A percentile compares a stretch with the other conserved stretches of the same genome.
phyloP scores from a whole-genome alignment of 2,797 vertebrate species.

The Urosaurus nigricauda region DNA sequence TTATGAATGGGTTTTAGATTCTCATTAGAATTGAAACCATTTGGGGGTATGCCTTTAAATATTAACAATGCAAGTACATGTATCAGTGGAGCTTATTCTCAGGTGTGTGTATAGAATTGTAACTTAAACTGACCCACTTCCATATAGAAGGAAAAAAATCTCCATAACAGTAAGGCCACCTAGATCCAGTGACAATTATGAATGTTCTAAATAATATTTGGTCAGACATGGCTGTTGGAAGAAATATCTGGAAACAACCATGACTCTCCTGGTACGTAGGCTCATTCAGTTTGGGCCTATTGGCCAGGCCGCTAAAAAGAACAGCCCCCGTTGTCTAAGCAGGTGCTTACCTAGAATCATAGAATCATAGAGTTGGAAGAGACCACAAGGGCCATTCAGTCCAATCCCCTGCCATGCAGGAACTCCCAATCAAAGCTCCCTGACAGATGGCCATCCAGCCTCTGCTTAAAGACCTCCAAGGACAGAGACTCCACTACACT shows the following conservation, averaged over 20 bases:
- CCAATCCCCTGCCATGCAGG: too few relatives aligned
- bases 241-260: not conserved
- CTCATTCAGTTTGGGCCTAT: too few relatives aligned
- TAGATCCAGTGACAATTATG: not conserved
- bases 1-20: not conserved
- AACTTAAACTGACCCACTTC: not conserved
- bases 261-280: too few relatives aligned
- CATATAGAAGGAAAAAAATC: not conserved
- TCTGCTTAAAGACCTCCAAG: too few relatives aligned
- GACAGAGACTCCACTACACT: too few relatives aligned
- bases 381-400: too few relatives aligned
- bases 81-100: not conserved
- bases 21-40: not conserved
- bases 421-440: too few relatives aligned
- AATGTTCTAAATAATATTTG: not conserved
- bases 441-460: too few relatives aligned
- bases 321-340: too few relatives aligned
- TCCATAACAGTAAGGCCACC: not conserved
- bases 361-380: too few relatives aligned
- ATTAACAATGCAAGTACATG: not conserved
- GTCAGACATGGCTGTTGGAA: not conserved
- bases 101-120: not conserved
- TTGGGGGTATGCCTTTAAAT: not conserved
- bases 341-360: too few relatives aligned
- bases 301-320: too few relatives aligned